Evolutionary conservation across 2,113 vertebrate genomes (phyloP).

Genomic region (Panthera uncia): DNA sequence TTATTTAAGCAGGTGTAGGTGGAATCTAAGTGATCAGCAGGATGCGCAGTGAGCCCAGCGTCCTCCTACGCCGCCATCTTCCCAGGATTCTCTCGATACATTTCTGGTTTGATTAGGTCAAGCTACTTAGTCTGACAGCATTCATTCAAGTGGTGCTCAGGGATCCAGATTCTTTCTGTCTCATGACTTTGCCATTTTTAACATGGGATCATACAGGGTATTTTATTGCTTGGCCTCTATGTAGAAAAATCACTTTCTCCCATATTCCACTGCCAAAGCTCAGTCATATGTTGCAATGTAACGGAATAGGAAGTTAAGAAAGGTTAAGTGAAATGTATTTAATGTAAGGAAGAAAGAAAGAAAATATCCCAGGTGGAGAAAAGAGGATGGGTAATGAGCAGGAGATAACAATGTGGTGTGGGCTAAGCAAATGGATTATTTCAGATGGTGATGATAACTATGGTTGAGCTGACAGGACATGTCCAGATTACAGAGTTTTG

Average conservation of each 20-base stretch:
- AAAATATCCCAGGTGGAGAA: background rate
- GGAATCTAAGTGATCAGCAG: too few species aligned
- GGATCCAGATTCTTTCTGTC: background rate
- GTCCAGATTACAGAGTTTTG: background rate
- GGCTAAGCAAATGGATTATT: background rate
- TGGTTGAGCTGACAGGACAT: background rate
- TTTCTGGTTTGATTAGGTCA: background rate
- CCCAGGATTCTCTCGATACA: background rate
- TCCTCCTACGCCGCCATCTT: too few species aligned
- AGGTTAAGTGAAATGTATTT: background rate
- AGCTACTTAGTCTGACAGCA: background rate
- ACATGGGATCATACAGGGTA: background rate
- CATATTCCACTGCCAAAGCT: background rate
- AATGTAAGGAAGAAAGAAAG: background rate
- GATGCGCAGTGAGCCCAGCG: too few species aligned
- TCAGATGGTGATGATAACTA: background rate
- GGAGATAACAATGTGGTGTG: background rate
- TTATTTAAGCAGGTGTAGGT: too few species aligned
- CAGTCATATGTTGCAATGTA: background rate
- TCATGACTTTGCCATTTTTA: background rate
- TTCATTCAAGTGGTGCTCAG: background rate
- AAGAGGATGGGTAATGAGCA: background rate
- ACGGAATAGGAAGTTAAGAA: background rate
- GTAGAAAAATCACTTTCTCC: background rate
- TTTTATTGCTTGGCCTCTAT: background rate